Evolutionary conservation across 2,113 vertebrate genomes (phyloP).

Genomic region (Orycteropus afer): DNA sequence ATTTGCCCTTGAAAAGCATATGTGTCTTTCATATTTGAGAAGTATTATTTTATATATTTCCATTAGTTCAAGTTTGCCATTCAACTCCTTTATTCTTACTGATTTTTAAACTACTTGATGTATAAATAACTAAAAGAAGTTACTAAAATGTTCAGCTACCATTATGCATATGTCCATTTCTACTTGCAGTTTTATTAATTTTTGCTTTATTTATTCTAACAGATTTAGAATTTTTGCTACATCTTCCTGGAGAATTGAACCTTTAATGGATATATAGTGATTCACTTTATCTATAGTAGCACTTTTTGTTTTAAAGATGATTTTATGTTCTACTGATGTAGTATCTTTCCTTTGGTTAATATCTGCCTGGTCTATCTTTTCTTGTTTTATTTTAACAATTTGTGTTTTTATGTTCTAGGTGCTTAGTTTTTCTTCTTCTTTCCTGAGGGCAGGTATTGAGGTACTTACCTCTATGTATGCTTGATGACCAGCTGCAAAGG

Average conservation of each 20-base stretch:
- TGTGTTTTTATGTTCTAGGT: background rate
- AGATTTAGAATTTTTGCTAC: background rate
- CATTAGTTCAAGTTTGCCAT: background rate
- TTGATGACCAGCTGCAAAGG: background rate
- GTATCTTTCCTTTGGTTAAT: background rate
- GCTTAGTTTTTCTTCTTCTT: background rate
- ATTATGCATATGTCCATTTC: background rate
- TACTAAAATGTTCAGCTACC: background rate
- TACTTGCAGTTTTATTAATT: background rate
- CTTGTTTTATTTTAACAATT: background rate
- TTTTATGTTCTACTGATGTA: background rate
- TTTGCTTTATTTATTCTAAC: slow-evolving; percentile 24
- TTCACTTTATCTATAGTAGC: background rate
- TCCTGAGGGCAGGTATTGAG: background rate
- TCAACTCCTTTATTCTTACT: background rate
- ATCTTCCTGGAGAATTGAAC: background rate
- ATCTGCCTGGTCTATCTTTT: background rate
- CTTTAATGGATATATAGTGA: background rate
- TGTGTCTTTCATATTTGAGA: background rate
- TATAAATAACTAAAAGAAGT: background rate
- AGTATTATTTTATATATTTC: background rate
- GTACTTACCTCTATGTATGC: background rate
- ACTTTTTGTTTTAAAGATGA: background rate
- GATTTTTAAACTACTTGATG: background rate
- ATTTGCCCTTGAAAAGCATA: background rate